Percentiles rank a stretch among this genome's conserved stretches.
Conservation (phyloP, 2,797 vertebrate species). For the Molossus alvarezi region DNA sequence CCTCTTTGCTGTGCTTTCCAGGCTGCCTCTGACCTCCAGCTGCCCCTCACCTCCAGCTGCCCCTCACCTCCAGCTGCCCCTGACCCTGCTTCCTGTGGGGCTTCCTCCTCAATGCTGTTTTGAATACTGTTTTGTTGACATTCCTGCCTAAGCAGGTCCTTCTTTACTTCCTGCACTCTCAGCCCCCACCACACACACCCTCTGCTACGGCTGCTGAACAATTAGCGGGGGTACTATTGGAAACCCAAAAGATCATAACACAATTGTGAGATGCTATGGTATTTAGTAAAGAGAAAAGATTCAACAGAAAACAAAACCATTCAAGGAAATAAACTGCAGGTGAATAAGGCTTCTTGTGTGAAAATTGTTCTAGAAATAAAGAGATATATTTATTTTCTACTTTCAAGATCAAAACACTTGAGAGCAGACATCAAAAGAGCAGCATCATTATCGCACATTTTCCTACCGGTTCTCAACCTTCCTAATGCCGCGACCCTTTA, state of each 20-base stretch:
- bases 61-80: not conserved
- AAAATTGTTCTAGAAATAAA: conserved; percentile 73
- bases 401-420: conserved; percentile 60
- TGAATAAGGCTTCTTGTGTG: conserved; percentile 32
- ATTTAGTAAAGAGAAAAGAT: conserved; percentile 66
- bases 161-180: conserved; percentile 32
- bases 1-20: not conserved
- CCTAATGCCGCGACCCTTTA: no score
- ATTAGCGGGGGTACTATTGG: conserved; percentile 38
- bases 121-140: conserved; percentile 23
- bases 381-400: conserved; percentile 64
- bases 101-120: conserved; percentile 17
- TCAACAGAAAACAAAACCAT: conserved; percentile 66
- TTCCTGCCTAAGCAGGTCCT: conserved; percentile 52
- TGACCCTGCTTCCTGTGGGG: not conserved
- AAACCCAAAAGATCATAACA: conserved; percentile 60
- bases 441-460: conserved; percentile 55
- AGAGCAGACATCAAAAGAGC: conserved; percentile 51
- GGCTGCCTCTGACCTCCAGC: not conserved
- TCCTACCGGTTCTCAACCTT: not conserved
- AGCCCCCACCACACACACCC: not conserved
- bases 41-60: not conserved
- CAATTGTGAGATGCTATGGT: conserved; percentile 44
- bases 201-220: conserved; percentile 25
- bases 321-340: conserved; percentile 49